Conservation (phyloP, 2,888 invertebrate species). For the Hymenopus coronatus region DNA sequence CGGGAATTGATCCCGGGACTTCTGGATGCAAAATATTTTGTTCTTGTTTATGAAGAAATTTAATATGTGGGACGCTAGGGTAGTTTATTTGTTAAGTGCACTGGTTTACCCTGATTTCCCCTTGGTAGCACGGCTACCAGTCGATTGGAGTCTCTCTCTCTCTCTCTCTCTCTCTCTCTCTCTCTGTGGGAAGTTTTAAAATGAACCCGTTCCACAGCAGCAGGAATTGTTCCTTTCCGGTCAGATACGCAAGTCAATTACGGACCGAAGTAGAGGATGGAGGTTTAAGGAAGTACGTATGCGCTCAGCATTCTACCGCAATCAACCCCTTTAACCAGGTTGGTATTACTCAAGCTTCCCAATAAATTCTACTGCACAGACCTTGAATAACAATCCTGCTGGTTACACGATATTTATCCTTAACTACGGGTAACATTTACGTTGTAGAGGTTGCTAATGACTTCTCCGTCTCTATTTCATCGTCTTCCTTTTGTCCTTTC, state of each 20-base stretch:
- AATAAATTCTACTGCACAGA: neutral
- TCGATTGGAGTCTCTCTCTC: neutral
- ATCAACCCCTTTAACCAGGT: neutral
- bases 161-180: too few species aligned
- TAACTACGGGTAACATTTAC: neutral
- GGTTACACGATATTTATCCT: neutral
- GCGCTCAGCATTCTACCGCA: neutral
- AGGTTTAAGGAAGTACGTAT: neutral
- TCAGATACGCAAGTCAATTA: neutral
- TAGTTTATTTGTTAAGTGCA: too few species aligned
- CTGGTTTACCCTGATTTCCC: too few species aligned
- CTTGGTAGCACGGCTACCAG: too few species aligned
- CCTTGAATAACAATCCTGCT: neutral
- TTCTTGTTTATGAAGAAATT: too few species aligned
- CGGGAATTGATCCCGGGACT: too few species aligned
- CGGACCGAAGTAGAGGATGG: neutral
- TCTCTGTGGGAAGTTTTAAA: neutral
- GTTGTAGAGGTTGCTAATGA: neutral
- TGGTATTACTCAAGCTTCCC: neutral
- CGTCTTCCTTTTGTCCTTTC: too few species aligned
- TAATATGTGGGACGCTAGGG: too few species aligned
- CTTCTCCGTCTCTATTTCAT: neutral
- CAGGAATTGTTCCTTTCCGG: neutral
- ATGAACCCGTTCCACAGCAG: neutral
- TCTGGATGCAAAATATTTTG: too few species aligned